Conservation (phyloP, 2,888 invertebrate species). For the Lasioglossum marginatum region DNA sequence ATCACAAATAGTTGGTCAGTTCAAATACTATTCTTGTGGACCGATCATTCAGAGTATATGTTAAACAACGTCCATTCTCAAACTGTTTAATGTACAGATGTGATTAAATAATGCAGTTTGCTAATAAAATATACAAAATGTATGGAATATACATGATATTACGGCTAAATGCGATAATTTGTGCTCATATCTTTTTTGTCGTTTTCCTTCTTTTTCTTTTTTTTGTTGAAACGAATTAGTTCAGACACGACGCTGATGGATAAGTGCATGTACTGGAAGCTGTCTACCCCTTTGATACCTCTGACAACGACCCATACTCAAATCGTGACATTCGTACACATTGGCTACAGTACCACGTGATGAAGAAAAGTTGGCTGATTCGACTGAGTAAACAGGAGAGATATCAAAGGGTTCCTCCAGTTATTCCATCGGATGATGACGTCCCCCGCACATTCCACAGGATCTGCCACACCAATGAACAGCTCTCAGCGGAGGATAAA, state of each 20-base stretch:
- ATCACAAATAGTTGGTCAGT: conserved; percentile 72
- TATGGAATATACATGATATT: conserved; percentile 74
- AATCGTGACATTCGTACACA: conserved; percentile 82
- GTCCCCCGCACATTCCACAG: conserved; percentile 93
- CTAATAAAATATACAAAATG: conserved; percentile 77
- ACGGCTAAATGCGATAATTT: conserved; percentile 70
- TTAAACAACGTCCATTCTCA: conserved; percentile 59
- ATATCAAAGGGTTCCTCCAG: conserved; percentile 83
- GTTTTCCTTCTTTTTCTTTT: conserved; percentile 44
- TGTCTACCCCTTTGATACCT: conserved; percentile 84
- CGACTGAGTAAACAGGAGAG: conserved; percentile 80
- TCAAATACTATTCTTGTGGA: conserved; percentile 61
- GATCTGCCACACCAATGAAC: conserved; percentile 93
- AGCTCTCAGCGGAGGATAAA: conserved; percentile 94
- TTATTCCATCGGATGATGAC: conserved; percentile 86
- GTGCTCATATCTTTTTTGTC: conserved; percentile 58
- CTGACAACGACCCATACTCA: conserved; percentile 81
- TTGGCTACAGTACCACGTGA: conserved; percentile 77
- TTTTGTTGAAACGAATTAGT: conserved; percentile 59
- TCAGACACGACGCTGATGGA: conserved; percentile 82
- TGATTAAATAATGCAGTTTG: conserved; percentile 68
- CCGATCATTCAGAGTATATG: conserved; percentile 65
- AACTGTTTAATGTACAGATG: conserved; percentile 64
- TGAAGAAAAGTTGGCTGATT: conserved; percentile 60
- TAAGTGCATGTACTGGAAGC: conserved; percentile 82